A percentile compares a stretch with the other conserved stretches of the same genome.
Conservation (phyloP, 1,140 invertebrate species). For the Ceratina calcarata region DNA sequence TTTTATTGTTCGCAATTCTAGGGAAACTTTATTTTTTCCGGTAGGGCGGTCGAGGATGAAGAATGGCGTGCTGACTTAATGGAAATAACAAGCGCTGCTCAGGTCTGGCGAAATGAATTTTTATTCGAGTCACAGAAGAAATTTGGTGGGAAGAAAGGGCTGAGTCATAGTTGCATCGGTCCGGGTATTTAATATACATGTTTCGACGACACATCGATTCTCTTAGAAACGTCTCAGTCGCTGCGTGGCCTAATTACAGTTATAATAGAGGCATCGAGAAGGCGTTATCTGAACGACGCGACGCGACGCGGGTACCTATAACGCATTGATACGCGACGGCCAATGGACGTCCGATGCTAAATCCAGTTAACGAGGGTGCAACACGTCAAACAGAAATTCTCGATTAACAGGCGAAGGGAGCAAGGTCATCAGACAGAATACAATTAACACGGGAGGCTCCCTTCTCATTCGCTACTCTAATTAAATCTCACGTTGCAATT, state of each 20-base stretch:
- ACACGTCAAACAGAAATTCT: conserved; percentile 36
- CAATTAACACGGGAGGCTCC: conserved; percentile 14
- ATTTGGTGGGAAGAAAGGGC: background rate
- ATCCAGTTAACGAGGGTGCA: conserved; percentile 15
- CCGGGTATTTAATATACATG: background rate
- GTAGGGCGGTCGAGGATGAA: background rate
- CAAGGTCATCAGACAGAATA: conserved; percentile 26
- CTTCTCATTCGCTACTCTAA: conserved; percentile 7
- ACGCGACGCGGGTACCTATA: conserved; percentile 9
- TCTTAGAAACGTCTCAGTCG: background rate
- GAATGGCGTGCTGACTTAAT: background rate
- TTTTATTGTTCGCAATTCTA: background rate
- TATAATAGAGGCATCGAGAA: conserved; percentile 28
- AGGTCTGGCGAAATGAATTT: background rate
- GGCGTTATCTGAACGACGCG: conserved; percentile 30
- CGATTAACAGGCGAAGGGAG: conserved; percentile 9
- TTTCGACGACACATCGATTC: conserved; percentile 26
- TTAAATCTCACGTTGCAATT: conserved; percentile 16
- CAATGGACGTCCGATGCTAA: conserved; percentile 27
- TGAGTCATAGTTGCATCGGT: background rate
- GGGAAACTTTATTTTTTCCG: background rate
- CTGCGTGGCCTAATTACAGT: conserved; percentile 41
- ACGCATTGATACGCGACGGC: conserved; percentile 23
- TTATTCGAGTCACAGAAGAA: conserved; percentile 16
- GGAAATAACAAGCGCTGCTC: background rate